Base-by-base conservation (phyloP, 1,140 invertebrate genomes). In the Trachymyrmex cornetzi region DNA sequence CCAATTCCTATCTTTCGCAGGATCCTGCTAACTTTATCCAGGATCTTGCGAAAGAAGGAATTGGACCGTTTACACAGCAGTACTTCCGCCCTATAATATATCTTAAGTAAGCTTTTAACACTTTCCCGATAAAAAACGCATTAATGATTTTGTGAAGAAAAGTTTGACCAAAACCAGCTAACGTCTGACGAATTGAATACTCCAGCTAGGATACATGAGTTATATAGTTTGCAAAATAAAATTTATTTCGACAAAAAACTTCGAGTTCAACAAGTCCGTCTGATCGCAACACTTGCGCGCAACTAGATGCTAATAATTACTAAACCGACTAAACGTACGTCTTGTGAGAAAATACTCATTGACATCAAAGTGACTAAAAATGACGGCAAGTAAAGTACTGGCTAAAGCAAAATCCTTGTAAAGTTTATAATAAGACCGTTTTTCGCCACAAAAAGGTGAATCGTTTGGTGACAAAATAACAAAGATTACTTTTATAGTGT, bases 1-100 rank as follows among this genome's bases (percentile, higher is more conserved):
- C 16, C 44, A 48, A 34, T 87, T 67, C 44, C 72, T 48, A 34
- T 75, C 67, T 89, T 89, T 69, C 27, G 53, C 53, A 38, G 72
- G 64, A 84, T 87, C 24, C 38, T 67, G 81, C 55, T 16, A 72
- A 22, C 38, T 50, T 22, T 50, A 16, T 0, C 14, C 81, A 69
- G 63, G 12, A 89, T 89, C 59, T 57, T 72, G 55, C 66, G 16
- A 72, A 89, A 89, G 86, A 89, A 19, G 72, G 67, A 82, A 59
- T 53, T 69, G 19, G 27, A 75, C 48, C 44, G 55, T 71, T 50
- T 57, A 59, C n/a, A 50, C 24, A 80, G 59, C 88, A 77, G 86
- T 71, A 88, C 30, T 55, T 77, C 44, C 61, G 59, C 16, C 38
- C 55, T 64, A n/a, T 64, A 55, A 84, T 63, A n/a, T 82, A 79